Evolutionary conservation across 2,888 invertebrate genomes (phyloP).

Genomic region (Nemoura dubitans): DNA sequence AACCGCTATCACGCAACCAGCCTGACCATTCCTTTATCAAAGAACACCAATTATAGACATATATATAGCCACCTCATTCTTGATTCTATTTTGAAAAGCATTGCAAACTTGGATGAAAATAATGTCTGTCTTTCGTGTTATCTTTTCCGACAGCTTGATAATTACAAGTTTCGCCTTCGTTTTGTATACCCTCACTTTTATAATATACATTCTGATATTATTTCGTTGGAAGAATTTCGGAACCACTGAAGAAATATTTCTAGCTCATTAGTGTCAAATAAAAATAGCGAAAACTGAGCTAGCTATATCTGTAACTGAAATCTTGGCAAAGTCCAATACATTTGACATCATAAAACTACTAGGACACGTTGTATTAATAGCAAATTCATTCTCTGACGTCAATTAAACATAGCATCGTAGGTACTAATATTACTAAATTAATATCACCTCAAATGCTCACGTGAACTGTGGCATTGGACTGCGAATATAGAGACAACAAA

Average conservation of each 20-base stretch:
- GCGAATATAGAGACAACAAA: not conserved
- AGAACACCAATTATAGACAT: too few relatives aligned
- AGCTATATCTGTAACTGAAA: constrained; percentile 36
- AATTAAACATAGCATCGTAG: not conserved
- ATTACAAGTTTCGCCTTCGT: too few relatives aligned
- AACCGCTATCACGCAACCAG: too few relatives aligned
- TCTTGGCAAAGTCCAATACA: constrained; percentile 29
- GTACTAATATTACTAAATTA: constrained; percentile 16
- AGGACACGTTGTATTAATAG: constrained; percentile 35
- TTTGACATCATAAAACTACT: constrained; percentile 31
- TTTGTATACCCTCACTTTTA: not conserved
- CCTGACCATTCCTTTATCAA: too few relatives aligned
- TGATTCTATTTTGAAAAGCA: too few relatives aligned
- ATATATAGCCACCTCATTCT: too few relatives aligned
- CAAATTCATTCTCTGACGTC: constrained; percentile 33
- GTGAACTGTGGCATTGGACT: not conserved
- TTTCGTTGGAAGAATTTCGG: not conserved
- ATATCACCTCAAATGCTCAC: constrained; percentile 1
- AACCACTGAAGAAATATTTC: constrained; percentile 38
- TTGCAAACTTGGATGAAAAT: too few relatives aligned
- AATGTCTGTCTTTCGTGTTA: too few relatives aligned
- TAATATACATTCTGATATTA: not conserved
- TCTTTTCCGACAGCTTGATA: too few relatives aligned
- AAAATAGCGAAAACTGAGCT: constrained; percentile 25
- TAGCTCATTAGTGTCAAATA: constrained; percentile 36